Evolutionary conservation across 1,140 invertebrate species (phyloP), one percentile per base, ranked within the genome.

Genomic region (Hermetia illucens): DNA sequence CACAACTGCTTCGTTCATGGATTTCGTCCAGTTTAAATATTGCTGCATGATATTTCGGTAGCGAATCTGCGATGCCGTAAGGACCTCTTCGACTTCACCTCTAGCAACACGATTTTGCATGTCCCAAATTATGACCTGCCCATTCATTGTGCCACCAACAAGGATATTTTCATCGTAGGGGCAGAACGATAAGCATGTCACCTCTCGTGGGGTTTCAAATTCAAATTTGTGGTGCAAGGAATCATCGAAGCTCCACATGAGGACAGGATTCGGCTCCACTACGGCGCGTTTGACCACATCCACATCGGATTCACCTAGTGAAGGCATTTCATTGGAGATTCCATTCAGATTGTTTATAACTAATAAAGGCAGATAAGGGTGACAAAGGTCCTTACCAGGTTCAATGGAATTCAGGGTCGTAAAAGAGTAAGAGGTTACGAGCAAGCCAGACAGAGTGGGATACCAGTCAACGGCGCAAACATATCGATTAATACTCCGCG

Each of bases 201-300:
- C 69, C 63, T 79, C 75, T 24, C 74, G 63, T 0, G 72, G 69
- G 12, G 71, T 66, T 49, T 79, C 71, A 24, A 83, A 64, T 44
- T 77, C 68, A 38, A 84, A 53, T 66, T 79, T 81, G 29, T 77
- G 79, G 38, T 68, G 60, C 2, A 84, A 54, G 46, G 67, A 70
- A 44, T 85, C 77, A 6, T 68, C 63, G 47, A 81, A 74, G 41
- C 75, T 79, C 80, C 80, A 85, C 32, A 82, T 65, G 30, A 82
- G 60, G 6, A 81, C 73, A 8, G 70, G 65, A 58, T 79, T 77
- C 13, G 70, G 55, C 2, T 68, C 61, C 44, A 66, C 61, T 2
- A 63, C 62, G 4, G 66, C 64, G 46, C 65, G 62, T 41, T 68
- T 52, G 18, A 75, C 65, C 44, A 67, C 48, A 53, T 66, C 62